These are phyloP conservation scores for Nomada ruficornis DNA, from an alignment of 2,888 invertebrate genomes.

Conservation along the genomic window DNA sequence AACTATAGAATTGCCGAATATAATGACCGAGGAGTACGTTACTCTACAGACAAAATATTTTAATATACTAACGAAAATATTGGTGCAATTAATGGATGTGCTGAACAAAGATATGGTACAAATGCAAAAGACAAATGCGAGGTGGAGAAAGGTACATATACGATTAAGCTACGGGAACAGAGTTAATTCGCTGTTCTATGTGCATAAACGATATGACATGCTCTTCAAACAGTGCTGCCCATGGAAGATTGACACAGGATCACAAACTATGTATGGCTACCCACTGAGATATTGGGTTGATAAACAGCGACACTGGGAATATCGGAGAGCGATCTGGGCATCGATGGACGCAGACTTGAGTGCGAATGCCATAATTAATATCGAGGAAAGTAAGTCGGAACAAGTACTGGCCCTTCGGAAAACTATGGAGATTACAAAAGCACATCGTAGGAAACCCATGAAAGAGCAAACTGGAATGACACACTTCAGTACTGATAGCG, in stretches of 20 bases:
- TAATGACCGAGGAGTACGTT: slow-evolving; percentile 16
- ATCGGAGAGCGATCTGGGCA: slow-evolving; percentile 23
- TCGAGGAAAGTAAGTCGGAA: background rate
- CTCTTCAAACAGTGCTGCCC: background rate
- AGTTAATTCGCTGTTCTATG: background rate
- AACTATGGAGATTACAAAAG: background rate
- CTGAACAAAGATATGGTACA: background rate
- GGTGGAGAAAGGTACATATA: background rate
- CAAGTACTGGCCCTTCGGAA: background rate
- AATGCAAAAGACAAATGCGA: background rate
- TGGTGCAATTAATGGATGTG: background rate
- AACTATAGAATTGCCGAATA: background rate
- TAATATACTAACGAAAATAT: background rate
- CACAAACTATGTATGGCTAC: background rate
- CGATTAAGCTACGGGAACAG: background rate
- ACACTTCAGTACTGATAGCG: background rate
- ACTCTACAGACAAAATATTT: slow-evolving; percentile 12
- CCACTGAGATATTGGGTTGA: slow-evolving; percentile 31
- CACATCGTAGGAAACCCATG: background rate
- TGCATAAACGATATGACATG: no score
- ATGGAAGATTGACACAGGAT: background rate
- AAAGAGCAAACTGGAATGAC: no score
- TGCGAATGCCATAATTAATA: no score
- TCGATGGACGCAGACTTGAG: background rate
- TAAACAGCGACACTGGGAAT: slow-evolving; percentile 38